These are phyloP conservation scores for Edolisoma coerulescens DNA, from an alignment of 2,113 vertebrate species.

Conservation along the genomic window DNA sequence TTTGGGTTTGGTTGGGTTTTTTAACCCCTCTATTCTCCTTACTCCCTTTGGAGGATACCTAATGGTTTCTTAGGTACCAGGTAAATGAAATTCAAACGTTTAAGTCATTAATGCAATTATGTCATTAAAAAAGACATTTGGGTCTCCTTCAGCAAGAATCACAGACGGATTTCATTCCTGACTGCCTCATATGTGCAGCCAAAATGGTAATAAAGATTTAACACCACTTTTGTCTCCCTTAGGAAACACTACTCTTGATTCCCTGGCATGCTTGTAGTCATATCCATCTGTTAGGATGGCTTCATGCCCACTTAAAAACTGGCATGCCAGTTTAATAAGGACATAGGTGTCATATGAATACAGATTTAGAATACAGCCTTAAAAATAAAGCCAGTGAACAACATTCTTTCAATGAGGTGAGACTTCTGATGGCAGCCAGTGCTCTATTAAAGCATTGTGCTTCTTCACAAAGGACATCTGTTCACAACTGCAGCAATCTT, in stretches of 20 bases:
- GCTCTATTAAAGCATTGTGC: neutral
- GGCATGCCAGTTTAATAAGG: conserved; percentile 22
- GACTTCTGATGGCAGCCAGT: neutral
- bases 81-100: neutral
- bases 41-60: neutral
- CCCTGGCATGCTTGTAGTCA: conserved; percentile 22
- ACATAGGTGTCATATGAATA: conserved; percentile 47
- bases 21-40: neutral
- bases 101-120: conserved; percentile 18
- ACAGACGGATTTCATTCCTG: neutral
- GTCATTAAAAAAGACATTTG: conserved; percentile 29
- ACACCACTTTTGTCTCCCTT: conserved; percentile 37
- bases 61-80: neutral
- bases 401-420: neutral
- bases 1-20: neutral
- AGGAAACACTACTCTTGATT: conserved; percentile 32
- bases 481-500: neutral
- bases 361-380: conserved; percentile 26
- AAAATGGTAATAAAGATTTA: conserved; percentile 60
- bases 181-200: neutral
- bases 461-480: neutral
- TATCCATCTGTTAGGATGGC: conserved; percentile 57
- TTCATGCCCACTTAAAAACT: conserved; percentile 18
- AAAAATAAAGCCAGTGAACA: conserved; percentile 16
- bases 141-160: conserved; percentile 43